Evolutionary conservation across 2,113 vertebrate species (phyloP).

Genomic region (Chunga burmeisteri): DNA sequence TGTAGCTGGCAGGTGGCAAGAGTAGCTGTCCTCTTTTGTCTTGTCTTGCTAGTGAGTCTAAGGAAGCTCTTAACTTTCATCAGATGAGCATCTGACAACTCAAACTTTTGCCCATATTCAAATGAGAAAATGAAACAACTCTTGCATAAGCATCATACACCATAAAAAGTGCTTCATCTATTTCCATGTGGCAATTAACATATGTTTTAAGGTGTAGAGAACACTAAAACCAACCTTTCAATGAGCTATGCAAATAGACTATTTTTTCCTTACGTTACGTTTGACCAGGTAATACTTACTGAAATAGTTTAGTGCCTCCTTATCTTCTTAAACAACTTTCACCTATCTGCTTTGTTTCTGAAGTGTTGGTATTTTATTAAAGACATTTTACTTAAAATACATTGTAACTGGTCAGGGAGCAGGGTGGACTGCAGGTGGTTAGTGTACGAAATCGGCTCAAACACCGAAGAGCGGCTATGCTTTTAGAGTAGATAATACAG

Average conservation of each 20-base stretch:
- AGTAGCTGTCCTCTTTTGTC: not conserved
- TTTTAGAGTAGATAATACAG: not conserved
- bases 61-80: not conserved
- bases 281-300: not conserved
- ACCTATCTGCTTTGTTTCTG: not conserved
- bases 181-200: not conserved
- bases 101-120: too few relatives aligned
- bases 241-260: not conserved
- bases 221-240: not conserved
- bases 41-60: not conserved
- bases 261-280: not conserved
- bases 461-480: fast-evolving
- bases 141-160: fast-evolving
- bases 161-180: fast-evolving
- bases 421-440: not conserved
- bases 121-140: too few relatives aligned
- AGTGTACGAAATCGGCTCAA: not conserved
- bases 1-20: not conserved
- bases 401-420: fast-evolving
- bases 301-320: not conserved
- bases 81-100: not conserved
- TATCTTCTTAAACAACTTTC: not conserved
- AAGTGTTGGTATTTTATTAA: not conserved
- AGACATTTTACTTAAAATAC: not conserved
- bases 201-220: not conserved